Evolutionary conservation across 2,113 vertebrate species (phyloP), one percentile per base, ranked within the genome.

Genomic region (Menura novaehollandiae): DNA sequence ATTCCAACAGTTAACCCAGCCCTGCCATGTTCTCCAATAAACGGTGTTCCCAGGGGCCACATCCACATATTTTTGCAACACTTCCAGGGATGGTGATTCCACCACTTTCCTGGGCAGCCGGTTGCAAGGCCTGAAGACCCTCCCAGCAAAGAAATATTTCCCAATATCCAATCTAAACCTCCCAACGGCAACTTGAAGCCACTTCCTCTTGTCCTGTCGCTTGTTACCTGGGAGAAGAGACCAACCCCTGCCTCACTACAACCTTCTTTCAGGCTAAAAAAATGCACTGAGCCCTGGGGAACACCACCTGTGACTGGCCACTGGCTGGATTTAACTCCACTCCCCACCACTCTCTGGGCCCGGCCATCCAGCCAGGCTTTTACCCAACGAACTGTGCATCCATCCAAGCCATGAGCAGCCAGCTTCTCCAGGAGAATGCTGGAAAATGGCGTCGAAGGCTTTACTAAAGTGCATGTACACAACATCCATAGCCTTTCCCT

Each of bases 281-380:
- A 23, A 18, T 19, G 17, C 16, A 41, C 13, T 6, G 32, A 49
- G 17, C 27, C n/a, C 21, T 32, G 16, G 41, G 10, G 49, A 71
- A 2, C n/a, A 47, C 2, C 10, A 3, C 9, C 41, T 79, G n/a
- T 30, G 49, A 41, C 30, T 0, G 0, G 19, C 62, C 26, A 14
- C 10, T n/a, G 56, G 30, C 26, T 32, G 51, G 32, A 1, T 10
- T 18, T 18, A 22, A 19, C 43, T 27, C 21, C 76, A 27, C 18
- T 5, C 21, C 32, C 32, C 49, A 49, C 7, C 52, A 20, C 4
- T 20, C n/a, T 56, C 52, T 51, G 32, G 23, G 7, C 39, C 6
- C n/a, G 39, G 55, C 32, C 23, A 33, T 28, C n/a, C 55, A 58
- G 58, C 3, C 58, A 64, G 21, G 5, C 49, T 56, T 35, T 64